Evolutionary conservation across 2,888 invertebrate species (phyloP).

Genomic region (Colletes collaris): DNA sequence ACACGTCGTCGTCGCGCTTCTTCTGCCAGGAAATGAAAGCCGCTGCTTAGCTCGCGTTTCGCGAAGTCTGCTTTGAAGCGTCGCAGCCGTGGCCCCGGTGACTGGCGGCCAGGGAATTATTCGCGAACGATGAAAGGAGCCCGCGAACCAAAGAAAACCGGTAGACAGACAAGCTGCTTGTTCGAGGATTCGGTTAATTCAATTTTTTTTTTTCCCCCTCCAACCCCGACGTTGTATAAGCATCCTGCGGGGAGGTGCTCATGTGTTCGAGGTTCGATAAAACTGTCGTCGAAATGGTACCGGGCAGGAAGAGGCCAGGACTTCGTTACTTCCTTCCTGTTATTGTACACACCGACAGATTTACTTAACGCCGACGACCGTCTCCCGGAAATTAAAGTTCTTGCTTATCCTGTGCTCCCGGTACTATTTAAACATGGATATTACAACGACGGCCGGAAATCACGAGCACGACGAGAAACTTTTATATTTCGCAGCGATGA

Average conservation of each 20-base stretch:
- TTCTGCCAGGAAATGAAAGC: slow-evolving; percentile 57
- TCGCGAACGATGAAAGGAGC: slow-evolving; percentile 18
- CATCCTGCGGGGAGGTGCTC: background rate
- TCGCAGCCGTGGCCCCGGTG: too few relatives aligned
- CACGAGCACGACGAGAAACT: background rate
- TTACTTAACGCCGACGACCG: slow-evolving; percentile 26
- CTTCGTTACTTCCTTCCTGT: slow-evolving; percentile 44
- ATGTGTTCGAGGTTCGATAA: slow-evolving; percentile 25
- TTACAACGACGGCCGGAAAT: slow-evolving; percentile 1
- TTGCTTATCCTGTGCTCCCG: slow-evolving; percentile 15
- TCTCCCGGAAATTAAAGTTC: slow-evolving; percentile 42
- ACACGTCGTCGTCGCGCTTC: slow-evolving; percentile 44
- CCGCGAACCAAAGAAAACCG: background rate
- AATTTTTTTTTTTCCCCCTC: background rate
- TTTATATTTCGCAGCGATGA: background rate
- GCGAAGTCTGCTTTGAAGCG: slow-evolving; percentile 19
- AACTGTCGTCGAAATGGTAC: slow-evolving; percentile 26
- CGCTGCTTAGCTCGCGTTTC: slow-evolving; percentile 35
- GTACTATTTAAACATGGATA: slow-evolving; percentile 35
- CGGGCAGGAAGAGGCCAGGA: slow-evolving; percentile 1
- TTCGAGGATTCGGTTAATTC: slow-evolving; percentile 1
- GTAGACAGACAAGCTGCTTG: background rate
- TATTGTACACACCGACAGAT: slow-evolving; percentile 31
- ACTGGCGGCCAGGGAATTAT: slow-evolving; percentile 27
- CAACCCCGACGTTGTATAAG: background rate